Evolutionary conservation across 2,888 invertebrate species (phyloP), one percentile per base, ranked within the genome.

Genomic region (Polyommatus iphigenia): DNA sequence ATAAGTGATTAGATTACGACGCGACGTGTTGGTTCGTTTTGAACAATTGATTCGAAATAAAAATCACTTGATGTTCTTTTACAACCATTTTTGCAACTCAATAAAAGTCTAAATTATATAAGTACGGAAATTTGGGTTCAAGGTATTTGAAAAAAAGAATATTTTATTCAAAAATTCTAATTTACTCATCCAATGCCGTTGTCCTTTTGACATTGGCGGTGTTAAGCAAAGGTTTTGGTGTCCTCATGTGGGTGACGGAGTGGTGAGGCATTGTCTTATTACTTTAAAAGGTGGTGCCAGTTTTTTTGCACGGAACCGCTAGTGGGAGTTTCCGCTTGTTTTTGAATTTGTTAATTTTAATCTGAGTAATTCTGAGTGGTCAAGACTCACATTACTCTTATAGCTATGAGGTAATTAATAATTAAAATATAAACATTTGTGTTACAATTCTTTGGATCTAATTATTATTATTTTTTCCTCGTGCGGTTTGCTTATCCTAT

Each of bases 221-320:
- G 36, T 71, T n/a, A 36, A 71, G 36, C 6, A 32, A 72, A 72
- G 72, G n/a, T 72, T 72, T 67, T 67, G n/a, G 20, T n/a, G 71
- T 72, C 86, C 79, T 24, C 71, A 85, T 84, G 92, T 92, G 89
- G 92, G 92, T 82, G 87, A 84, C 82, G 85, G 87, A 88, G 88
- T 91, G 92, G 92, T 90, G 90, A 91, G 90, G 87, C 90, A 92
- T 93, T 92, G 92, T 93, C 90, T 93, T 93, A 91, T 90, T 92
- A 87, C 93, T 91, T 86, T 87, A 91, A 88, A 91, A 87, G 92
- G 92, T 78, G 80, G 83, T 86, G 86, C 85, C 80, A 84, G 87
- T 88, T 91, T 91, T 91, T 91, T 89, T 67, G 24, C 13, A 24
- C 20, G 13, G 4, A 62, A 10, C 10, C 24, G 15, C 29, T 32